Conservation (phyloP, 1,140 invertebrate genomes). For the Pissodes strobi region DNA sequence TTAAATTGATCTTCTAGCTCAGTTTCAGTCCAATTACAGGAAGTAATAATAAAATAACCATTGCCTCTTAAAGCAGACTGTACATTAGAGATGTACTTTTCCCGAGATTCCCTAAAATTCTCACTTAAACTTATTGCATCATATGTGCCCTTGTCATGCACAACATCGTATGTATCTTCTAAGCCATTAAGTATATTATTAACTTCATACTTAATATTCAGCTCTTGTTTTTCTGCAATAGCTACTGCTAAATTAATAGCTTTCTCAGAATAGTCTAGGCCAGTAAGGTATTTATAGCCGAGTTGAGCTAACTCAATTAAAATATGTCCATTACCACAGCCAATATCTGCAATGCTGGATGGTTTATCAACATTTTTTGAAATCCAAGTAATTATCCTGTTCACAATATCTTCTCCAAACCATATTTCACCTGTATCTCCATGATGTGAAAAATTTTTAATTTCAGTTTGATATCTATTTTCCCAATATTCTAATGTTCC, state of each 20-base stretch:
- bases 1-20: conserved; percentile 78
- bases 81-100: conserved; percentile 73
- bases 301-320: conserved; percentile 75
- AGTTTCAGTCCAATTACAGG: conserved; percentile 92
- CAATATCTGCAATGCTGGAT: conserved; percentile 68
- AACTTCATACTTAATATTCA: conserved; percentile 62
- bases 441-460: conserved; percentile 78
- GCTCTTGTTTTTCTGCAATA: conserved; percentile 63
- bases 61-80: conserved; percentile 61
- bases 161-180: conserved; percentile 63
- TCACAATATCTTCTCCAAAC: conserved; percentile 85
- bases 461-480: conserved; percentile 76
- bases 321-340: conserved; percentile 91
- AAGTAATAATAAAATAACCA: conserved; percentile 81
- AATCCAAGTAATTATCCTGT: conserved; percentile 73
- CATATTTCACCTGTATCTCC: conserved; percentile 91
- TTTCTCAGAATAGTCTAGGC: conserved; percentile 82
- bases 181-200: conserved; percentile 62
- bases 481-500: conserved; percentile 88
- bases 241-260: conserved; percentile 75
- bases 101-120: conserved; percentile 64
- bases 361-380: conserved; percentile 58
- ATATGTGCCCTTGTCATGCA: conserved; percentile 92
- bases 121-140: conserved; percentile 85
- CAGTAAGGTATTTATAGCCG: conserved; percentile 74